These are phyloP conservation scores for Erinaceus europaeus DNA, from an alignment of 2,113 vertebrate genomes.

Conservation along the genomic window DNA sequence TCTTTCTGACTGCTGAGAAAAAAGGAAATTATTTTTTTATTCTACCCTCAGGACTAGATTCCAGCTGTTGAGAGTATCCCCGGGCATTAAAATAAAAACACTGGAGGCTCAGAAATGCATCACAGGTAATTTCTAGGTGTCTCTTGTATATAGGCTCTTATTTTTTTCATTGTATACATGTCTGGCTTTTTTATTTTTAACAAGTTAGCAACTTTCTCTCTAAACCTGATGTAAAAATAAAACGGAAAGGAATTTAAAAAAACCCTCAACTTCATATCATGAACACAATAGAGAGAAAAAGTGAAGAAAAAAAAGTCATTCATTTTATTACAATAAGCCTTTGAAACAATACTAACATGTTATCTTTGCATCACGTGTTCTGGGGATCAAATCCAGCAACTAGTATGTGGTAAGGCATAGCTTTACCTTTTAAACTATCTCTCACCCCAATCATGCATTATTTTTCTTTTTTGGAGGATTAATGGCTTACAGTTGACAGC, in stretches of 20 bases:
- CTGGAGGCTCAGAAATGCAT: not conserved
- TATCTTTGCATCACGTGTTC: not conserved
- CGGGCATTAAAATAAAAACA: constrained; percentile 20
- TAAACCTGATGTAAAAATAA: not conserved
- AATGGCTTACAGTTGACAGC: too few relatives aligned
- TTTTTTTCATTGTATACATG: not conserved
- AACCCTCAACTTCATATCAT: not conserved
- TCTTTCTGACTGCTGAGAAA: not conserved
- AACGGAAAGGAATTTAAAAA: too few relatives aligned
- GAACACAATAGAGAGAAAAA: constrained; percentile 9
- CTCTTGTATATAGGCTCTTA: not conserved
- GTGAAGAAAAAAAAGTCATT: not conserved
- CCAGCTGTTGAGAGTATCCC: not conserved
- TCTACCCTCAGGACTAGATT: not conserved
- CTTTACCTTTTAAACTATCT: too few relatives aligned
- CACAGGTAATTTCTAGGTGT: not conserved
- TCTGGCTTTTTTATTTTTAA: constrained; percentile 18
- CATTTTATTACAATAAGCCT: constrained; percentile 43
- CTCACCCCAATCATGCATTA: too few relatives aligned
- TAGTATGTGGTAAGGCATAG: too few relatives aligned
- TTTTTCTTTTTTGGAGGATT: too few relatives aligned
- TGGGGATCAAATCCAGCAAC: too few relatives aligned
- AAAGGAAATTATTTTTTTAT: constrained; percentile 36
- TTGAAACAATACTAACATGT: not conserved
- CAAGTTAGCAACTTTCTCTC: not conserved